These are phyloP conservation scores for Acromyrmex heyeri DNA, from an alignment of 1,140 invertebrate species.

Conservation along the genomic window DNA sequence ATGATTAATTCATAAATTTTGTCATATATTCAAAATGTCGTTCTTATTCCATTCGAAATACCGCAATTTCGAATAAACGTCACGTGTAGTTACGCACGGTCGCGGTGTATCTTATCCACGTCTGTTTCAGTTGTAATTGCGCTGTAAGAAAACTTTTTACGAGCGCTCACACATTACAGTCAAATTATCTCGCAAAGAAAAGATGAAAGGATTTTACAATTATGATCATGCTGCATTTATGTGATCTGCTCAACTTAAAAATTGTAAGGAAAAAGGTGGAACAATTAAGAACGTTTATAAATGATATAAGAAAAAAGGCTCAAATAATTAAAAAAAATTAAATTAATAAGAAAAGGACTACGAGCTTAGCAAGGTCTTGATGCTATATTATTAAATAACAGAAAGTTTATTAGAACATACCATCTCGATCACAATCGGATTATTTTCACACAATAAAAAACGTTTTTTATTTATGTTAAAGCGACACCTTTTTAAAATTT, in stretches of 20 bases:
- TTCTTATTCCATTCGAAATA: neutral
- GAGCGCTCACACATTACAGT: neutral
- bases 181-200: constrained; percentile 17
- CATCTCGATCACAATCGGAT: too few species aligned
- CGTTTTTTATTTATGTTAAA: too few species aligned
- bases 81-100: constrained; percentile 25
- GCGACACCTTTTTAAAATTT: too few species aligned
- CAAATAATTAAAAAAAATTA: too few species aligned
- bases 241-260: neutral
- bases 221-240: neutral
- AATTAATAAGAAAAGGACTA: too few species aligned
- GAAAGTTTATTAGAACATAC: too few species aligned
- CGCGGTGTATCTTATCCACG: neutral
- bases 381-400: too few species aligned
- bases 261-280: neutral
- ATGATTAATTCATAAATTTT: constrained; percentile 47
- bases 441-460: too few species aligned
- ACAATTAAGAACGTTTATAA: too few species aligned
- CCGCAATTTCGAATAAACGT: constrained; percentile 15
- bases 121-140: constrained; percentile 24
- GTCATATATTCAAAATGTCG: neutral
- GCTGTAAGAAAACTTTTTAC: neutral
- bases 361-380: too few species aligned
- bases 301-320: too few species aligned
- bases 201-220: neutral